phyloP scores from a whole-genome alignment of 2,113 vertebrate species.

The Propithecus coquereli region DNA sequence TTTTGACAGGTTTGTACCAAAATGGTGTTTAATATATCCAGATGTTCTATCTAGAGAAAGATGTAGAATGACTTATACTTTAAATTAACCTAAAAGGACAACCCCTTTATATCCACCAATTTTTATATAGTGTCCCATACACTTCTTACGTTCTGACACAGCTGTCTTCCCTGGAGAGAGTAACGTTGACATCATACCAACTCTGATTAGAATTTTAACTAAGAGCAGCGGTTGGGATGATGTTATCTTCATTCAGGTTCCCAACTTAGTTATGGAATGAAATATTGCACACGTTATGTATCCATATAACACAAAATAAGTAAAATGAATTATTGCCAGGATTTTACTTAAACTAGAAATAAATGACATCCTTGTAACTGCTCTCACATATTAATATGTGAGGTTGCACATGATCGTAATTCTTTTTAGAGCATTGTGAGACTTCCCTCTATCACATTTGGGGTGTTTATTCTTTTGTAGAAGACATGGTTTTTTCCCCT shows the following conservation, averaged over 20 bases:
- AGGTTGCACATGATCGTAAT: background rate
- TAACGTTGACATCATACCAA: background rate
- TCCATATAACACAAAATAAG: background rate
- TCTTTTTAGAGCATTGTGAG: background rate
- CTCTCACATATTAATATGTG: background rate
- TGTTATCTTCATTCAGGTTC: conserved; percentile 31
- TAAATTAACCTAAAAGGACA: conserved; percentile 38
- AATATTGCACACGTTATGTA: background rate
- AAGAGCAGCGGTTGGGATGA: background rate
- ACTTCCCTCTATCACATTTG: background rate
- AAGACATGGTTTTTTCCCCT: background rate
- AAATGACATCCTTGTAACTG: background rate
- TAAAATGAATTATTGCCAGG: background rate
- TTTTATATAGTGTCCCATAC: background rate
- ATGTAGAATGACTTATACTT: conserved; percentile 17
- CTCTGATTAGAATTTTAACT: background rate
- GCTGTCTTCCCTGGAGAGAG: background rate
- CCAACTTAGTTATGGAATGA: background rate
- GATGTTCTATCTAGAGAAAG: background rate
- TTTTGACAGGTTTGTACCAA: conserved; percentile 53
- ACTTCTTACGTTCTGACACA: background rate
- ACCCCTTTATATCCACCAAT: background rate
- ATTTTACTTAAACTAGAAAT: background rate
- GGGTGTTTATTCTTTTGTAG: background rate
- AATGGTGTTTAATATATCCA: conserved; percentile 22